These are phyloP conservation scores for Collichthys lucidus DNA, from an alignment of 2,113 vertebrate genomes.

Conservation along the genomic window DNA sequence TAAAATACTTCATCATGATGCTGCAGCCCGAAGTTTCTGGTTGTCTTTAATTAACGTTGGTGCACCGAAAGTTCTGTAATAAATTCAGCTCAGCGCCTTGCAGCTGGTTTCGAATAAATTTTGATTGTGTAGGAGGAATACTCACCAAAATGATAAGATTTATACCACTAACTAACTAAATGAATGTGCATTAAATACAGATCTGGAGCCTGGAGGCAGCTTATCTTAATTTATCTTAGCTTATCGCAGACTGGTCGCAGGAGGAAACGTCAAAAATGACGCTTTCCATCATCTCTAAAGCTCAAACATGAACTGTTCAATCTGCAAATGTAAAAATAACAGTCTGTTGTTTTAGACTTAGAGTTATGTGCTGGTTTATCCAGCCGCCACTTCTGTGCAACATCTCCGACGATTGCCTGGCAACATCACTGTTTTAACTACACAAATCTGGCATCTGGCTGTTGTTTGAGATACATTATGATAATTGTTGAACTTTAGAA, in stretches of 20 bases:
- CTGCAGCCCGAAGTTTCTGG: not conserved
- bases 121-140: not conserved
- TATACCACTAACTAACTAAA: not conserved
- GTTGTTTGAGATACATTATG: not conserved
- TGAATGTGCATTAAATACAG: not conserved
- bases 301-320: not conserved
- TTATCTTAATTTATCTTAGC: not conserved
- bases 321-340: not conserved
- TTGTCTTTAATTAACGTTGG: not conserved
- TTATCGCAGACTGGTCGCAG: not conserved
- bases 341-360: not conserved
- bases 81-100: not conserved
- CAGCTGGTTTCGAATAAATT: not conserved
- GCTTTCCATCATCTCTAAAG: not conserved
- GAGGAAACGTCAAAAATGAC: not conserved
- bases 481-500: not conserved
- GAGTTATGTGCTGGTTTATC: not conserved
- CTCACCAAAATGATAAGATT: not conserved
- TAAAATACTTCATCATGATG: not conserved
- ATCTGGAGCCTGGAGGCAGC: not conserved
- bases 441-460: not conserved
- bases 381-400: not conserved
- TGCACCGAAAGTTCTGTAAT: not conserved
- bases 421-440: not conserved
- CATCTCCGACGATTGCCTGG: not conserved